Conservation (phyloP, 2,797 vertebrate species). For the Emys orbicularis region DNA sequence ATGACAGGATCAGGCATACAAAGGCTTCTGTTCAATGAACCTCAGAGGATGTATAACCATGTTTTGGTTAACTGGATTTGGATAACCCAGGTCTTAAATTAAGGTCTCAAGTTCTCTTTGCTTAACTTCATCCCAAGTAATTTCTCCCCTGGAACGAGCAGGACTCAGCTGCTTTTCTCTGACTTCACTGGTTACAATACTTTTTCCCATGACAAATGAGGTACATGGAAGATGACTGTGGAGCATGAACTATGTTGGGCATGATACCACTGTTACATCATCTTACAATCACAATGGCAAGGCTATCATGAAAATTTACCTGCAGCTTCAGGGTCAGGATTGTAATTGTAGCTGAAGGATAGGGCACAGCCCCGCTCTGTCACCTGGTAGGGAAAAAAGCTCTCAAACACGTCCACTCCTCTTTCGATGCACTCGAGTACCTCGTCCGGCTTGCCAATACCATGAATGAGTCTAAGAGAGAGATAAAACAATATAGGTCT, state of each 20-base stretch:
- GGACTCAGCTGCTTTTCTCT: not conserved
- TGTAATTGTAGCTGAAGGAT: conserved; percentile 86
- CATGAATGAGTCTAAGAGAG: conserved; percentile 88
- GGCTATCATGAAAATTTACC: conserved; percentile 76
- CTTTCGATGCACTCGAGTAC: conserved; percentile 91
- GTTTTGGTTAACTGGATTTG: not conserved
- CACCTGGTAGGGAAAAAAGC: conserved; percentile 94
- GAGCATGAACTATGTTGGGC: not conserved
- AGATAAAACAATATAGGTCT: not conserved
- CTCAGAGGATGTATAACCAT: not conserved
- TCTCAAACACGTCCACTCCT: conserved; percentile 96
- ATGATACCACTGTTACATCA: not conserved
- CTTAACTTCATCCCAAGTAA: not conserved
- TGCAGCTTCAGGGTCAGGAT: conserved; percentile 85
- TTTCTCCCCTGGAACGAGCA: not conserved
- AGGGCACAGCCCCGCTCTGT: conserved; percentile 94
- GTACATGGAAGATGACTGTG: not conserved
- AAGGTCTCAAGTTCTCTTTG: not conserved
- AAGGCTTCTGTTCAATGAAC: not conserved
- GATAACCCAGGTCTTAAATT: not conserved
- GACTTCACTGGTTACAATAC: not conserved
- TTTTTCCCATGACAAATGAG: not conserved
- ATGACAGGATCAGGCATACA: not conserved
- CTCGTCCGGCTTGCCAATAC: conserved; percentile 92
- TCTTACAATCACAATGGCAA: not conserved